Evolutionary conservation across 64 coral and sea anemone species (phyloP).

Genomic region (Montipora capricornis): DNA sequence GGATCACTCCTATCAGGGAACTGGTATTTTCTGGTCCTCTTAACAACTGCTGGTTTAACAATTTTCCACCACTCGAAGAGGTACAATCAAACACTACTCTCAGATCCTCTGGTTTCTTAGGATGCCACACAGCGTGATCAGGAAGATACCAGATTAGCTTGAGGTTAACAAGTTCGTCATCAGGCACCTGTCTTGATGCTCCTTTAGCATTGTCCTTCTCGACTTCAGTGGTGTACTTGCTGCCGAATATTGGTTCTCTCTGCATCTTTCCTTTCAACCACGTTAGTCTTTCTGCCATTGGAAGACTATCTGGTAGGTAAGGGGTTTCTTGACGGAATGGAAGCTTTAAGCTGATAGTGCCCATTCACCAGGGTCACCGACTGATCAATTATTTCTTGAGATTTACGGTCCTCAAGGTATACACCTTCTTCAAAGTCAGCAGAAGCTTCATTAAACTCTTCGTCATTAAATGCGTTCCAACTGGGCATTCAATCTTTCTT

Average conservation of each 20-base stretch:
- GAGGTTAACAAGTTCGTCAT: no score
- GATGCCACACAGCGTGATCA: constrained; percentile 18
- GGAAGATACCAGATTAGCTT: no score
- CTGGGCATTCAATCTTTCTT: no score
- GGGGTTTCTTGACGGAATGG: constrained; percentile 74
- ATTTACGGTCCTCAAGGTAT: background rate
- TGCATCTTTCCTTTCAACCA: constrained; percentile 62
- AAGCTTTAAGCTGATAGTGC: constrained; percentile 65
- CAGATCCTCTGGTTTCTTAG: constrained; percentile 52
- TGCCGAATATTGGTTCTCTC: constrained; percentile 56
- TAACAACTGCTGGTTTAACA: constrained; percentile 35
- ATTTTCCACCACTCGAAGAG: constrained; percentile 32
- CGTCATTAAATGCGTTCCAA: no score
- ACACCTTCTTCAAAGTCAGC: no score
- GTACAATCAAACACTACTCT: constrained; percentile 62
- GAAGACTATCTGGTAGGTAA: constrained; percentile 65
- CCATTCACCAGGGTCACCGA: constrained; percentile 51
- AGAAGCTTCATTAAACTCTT: no score
- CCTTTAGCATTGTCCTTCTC: constrained; percentile 56
- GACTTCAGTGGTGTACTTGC: constrained; percentile 41
- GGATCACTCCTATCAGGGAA: constrained; percentile 49
- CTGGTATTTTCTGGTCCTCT: constrained; percentile 62
- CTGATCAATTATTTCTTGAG: constrained; percentile 40
- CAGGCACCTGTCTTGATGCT: background rate
- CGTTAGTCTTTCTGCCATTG: constrained; percentile 53